phyloP scores from a whole-genome alignment of 2,888 invertebrate species.

The Exephanes ischioxanthus region DNA sequence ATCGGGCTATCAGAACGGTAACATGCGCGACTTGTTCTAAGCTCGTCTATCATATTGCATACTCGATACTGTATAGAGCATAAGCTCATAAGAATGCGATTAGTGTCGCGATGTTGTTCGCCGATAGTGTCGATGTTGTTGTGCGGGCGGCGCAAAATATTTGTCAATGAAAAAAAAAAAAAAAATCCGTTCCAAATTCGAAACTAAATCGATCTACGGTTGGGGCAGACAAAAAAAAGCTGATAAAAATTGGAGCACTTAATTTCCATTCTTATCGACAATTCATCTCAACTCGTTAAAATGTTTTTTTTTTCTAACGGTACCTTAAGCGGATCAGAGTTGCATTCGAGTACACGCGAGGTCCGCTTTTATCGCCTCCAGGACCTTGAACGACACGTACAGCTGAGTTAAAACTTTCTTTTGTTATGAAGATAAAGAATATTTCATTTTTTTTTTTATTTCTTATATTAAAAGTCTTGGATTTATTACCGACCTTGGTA shows the following conservation, averaged over 20 bases:
- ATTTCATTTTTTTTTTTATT: not conserved
- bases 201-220: not conserved
- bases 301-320: not conserved
- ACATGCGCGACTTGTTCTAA: slow-evolving; percentile 6
- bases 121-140: too few species aligned
- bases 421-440: not conserved
- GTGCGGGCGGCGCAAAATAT: not conserved
- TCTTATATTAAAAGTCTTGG: not conserved
- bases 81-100: slow-evolving; percentile 21
- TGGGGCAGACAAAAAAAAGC: not conserved
- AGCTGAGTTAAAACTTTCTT: not conserved
- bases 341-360: not conserved
- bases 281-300: not conserved
- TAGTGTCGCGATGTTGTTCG: not conserved
- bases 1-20: slow-evolving; percentile 14
- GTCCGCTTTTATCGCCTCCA: not conserved
- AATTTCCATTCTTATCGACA: not conserved
- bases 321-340: not conserved
- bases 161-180: not conserved
- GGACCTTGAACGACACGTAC: not conserved
- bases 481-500: not conserved
- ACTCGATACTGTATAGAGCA: not conserved
- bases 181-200: not conserved
- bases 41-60: slow-evolving; percentile 12
- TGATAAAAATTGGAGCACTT: not conserved